Conservation (phyloP, 1,140 invertebrate species). For the Neelides sp. region DNA sequence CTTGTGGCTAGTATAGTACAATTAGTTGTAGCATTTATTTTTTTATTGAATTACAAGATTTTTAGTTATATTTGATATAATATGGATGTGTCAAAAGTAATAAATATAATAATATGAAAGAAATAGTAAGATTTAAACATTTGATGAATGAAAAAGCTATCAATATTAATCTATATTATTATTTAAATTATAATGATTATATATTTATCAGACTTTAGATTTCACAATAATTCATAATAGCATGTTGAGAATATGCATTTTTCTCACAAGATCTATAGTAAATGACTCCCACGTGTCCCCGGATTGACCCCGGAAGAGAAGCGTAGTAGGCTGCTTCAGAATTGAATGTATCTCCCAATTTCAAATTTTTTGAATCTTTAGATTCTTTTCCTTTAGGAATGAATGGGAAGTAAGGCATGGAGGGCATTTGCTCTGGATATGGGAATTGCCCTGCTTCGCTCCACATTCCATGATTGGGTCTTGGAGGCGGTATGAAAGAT, state of each 20-base stretch:
- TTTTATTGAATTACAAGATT: too few species aligned
- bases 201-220: neutral
- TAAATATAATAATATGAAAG: too few species aligned
- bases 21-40: too few species aligned
- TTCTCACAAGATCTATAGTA: constrained; percentile 23
- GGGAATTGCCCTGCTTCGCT: neutral
- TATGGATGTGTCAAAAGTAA: too few species aligned
- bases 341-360: neutral
- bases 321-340: constrained; percentile 19
- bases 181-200: neutral
- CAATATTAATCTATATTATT: too few species aligned
- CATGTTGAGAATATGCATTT: constrained; percentile 20
- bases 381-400: neutral
- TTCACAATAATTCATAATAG: constrained; percentile 21
- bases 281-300: constrained; percentile 22
- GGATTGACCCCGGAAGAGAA: constrained; percentile 22
- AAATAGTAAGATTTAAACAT: too few species aligned
- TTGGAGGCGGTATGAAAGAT: too few species aligned
- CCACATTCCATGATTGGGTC: neutral
- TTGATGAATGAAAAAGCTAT: too few species aligned
- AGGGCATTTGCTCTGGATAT: neutral
- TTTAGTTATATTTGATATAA: too few species aligned
- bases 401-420: neutral
- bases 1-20: too few species aligned
- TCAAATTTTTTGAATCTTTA: neutral